Evolutionary conservation across 2,888 invertebrate species (phyloP).

Genomic region (Platycheirus albimanus): DNA sequence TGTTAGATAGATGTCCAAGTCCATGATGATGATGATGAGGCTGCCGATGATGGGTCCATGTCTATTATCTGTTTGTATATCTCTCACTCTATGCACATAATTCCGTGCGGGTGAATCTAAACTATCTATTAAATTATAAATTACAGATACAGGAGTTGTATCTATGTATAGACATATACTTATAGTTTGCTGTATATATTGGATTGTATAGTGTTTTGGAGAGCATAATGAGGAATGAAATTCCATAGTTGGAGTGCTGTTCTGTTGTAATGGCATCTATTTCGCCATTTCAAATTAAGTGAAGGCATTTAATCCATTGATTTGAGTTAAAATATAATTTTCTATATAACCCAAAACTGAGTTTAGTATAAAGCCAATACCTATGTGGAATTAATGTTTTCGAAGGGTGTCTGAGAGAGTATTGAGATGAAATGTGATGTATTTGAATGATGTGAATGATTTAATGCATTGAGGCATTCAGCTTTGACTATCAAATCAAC

Average conservation of each 20-base stretch:
- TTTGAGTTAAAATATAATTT: conserved; percentile 67
- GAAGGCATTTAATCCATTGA: conserved; percentile 69
- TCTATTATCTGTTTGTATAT: conserved; percentile 42
- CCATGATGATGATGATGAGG: conserved; percentile 56
- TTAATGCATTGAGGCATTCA: conserved; percentile 41
- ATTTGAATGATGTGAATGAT: conserved; percentile 49
- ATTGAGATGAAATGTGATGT: conserved; percentile 32
- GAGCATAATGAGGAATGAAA: conserved; percentile 48
- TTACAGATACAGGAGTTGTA: conserved; percentile 24
- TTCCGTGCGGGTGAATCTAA: conserved; percentile 67
- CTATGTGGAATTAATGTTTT: conserved; percentile 26
- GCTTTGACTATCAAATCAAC: conserved; percentile 17
- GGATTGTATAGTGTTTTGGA: no score
- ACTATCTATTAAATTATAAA: conserved; percentile 67
- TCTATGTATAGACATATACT: neutral
- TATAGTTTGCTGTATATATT: neutral
- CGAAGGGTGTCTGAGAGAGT: conserved; percentile 45
- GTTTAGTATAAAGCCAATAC: neutral
- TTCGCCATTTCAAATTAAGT: conserved; percentile 59
- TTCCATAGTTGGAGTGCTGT: conserved; percentile 25
- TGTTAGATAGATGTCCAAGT: conserved; percentile 43
- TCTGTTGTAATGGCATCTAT: conserved; percentile 52
- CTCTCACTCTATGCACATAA: conserved; percentile 13
- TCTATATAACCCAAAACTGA: conserved; percentile 15
- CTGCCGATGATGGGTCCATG: conserved; percentile 64